Conservation (phyloP, 2,113 vertebrate species). For the Herpetotheres cachinnans region DNA sequence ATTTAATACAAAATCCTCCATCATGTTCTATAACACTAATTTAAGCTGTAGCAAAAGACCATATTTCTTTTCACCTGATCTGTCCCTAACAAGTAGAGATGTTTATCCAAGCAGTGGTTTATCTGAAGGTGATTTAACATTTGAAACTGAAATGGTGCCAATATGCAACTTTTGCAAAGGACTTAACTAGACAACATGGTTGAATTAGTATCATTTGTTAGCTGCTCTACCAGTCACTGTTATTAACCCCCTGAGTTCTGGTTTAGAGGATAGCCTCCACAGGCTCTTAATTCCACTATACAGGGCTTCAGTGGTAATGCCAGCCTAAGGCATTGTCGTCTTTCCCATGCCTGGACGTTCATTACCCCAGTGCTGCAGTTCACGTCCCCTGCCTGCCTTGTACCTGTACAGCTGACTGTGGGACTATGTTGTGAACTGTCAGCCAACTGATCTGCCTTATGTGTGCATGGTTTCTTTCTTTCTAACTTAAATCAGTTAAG, state of each 20-base stretch:
- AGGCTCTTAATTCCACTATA: background rate
- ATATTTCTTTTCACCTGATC: background rate
- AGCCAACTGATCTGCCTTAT: background rate
- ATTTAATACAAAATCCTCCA: background rate
- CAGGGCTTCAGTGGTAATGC: background rate
- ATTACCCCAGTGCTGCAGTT: background rate
- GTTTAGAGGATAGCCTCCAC: background rate
- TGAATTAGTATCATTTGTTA: background rate
- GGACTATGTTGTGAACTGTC: background rate
- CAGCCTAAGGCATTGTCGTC: background rate
- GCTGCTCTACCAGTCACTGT: background rate
- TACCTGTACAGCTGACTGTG: background rate
- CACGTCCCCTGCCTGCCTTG: accelerated
- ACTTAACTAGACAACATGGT: too few species aligned
- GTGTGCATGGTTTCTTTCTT: background rate
- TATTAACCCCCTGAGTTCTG: accelerated
- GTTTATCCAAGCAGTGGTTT: background rate
- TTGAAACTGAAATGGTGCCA: background rate
- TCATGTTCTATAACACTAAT: background rate
- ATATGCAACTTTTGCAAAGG: background rate
- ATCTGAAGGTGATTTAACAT: background rate
- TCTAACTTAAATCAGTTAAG: background rate
- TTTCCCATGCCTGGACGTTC: background rate
- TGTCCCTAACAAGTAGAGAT: background rate
- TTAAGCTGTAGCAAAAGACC: background rate